Conservation (phyloP, 2,797 vertebrate genomes). For the Pseudocheirus occidentalis region DNA sequence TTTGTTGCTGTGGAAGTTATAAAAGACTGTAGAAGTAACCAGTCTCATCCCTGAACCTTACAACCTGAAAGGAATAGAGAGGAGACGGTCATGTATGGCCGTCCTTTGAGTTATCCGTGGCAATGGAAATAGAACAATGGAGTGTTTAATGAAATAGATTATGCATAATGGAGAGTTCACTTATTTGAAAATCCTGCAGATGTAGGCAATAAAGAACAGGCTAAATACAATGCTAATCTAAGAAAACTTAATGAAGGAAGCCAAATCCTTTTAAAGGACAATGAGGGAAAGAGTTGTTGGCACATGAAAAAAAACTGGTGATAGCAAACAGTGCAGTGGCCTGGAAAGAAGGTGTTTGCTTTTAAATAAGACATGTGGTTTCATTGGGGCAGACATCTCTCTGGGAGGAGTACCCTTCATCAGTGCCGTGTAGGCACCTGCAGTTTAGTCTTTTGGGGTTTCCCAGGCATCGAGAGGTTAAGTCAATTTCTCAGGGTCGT, state of each 20-base stretch:
- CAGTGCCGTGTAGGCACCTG: background rate
- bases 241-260: background rate
- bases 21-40: background rate
- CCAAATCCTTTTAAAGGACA: slow-evolving; percentile 9
- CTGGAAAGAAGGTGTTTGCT: background rate
- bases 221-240: background rate
- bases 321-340: background rate
- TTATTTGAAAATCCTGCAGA: background rate
- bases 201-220: background rate
- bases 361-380: background rate
- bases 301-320: background rate
- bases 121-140: background rate
- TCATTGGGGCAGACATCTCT: background rate
- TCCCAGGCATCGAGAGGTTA: background rate
- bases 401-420: background rate
- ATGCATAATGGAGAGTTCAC: background rate
- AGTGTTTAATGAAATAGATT: background rate
- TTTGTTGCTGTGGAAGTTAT: background rate
- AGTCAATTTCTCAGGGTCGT: background rate
- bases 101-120: background rate
- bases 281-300: background rate
- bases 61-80: background rate
- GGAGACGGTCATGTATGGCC: background rate
- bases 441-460: background rate
- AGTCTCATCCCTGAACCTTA: background rate